phyloP scores from a whole-genome alignment of 2,888 invertebrate genomes.

The Agrypnus murinus region DNA sequence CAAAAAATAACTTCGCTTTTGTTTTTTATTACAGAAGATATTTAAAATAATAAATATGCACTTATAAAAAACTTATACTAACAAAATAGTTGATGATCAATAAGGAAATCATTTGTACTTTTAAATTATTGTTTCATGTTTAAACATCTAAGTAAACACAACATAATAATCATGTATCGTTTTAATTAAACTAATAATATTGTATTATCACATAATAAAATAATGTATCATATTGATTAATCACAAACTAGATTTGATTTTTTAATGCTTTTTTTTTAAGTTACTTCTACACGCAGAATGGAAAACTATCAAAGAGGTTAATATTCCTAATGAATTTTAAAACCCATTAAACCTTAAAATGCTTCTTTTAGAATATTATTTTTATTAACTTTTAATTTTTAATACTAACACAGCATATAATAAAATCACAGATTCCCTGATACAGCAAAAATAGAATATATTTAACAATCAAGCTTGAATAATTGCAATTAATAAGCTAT shows the following conservation, averaged over 20 bases:
- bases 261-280: conserved; percentile 13
- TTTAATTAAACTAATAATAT: no score
- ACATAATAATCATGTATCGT: no score
- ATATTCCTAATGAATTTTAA: conserved; percentile 30
- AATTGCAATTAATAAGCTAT: not conserved
- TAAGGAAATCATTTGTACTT: conserved; percentile 31
- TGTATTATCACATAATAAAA: conserved; percentile 13
- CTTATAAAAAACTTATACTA: not conserved
- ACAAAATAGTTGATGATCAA: conserved; percentile 23
- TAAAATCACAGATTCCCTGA: conserved; percentile 5
- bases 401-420: not conserved
- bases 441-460: not conserved
- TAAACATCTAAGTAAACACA: not conserved
- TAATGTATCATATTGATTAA: conserved; percentile 14
- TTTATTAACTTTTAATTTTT: no score
- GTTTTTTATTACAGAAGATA: not conserved
- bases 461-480: not conserved
- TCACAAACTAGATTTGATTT: conserved; percentile 27
- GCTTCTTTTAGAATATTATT: conserved; percentile 9
- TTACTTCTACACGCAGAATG: conserved; percentile 31
- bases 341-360: conserved; percentile 32
- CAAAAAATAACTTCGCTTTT: conserved; percentile 1
- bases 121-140: conserved; percentile 26
- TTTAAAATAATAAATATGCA: conserved; percentile 15
- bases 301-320: conserved; percentile 36